Evolutionary conservation across 1,140 invertebrate species (phyloP), one percentile per base, ranked within the genome.

Genomic region (Ridgeia piscesae): DNA sequence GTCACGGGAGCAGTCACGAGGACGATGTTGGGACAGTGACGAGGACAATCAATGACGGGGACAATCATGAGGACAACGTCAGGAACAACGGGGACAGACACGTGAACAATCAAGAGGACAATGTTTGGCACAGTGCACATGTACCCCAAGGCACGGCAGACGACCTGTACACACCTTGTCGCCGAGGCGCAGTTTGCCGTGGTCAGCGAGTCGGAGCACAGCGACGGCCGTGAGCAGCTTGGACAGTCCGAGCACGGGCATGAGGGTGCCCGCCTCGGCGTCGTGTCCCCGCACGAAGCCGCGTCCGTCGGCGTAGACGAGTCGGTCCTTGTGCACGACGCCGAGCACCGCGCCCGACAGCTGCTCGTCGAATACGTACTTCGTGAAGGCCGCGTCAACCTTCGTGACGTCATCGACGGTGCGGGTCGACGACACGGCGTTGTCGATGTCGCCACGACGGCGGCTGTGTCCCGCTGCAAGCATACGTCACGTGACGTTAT

Each of bases 201-300:
- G 93, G 90, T 95, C 93, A 0, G 94, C 94, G 27, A 95, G 93
- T 92, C 94, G 93, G 89, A 95, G 58, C 8, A 94, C 93, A 17
- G 95, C 94, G 21, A 95, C 93, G 2, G 94, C 94, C 21, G 95
- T 95, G 27, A 95, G 92, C 35, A 94, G 94, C 93, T 95, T 95
- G 11, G 95, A 95, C 34, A 95, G 91, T 88, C 94, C 94, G 6
- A 94, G 94, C 0, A 94, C 93, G n/a, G 94, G 94, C 50, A 95
- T 93, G 88, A 42, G 89, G 17, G 89, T 90, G n/a, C 88, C 33
- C 42, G 88, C 92, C n/a, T 88, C 50, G 58, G 58, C 33, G 77
- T 42, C 50, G 17, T 42, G 34, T 34, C 88, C 92, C 33, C 50
- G 48, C 33, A 88, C 34, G 88, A 33, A 88, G 33, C 35, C 31